These are phyloP conservation scores for Ophraella communa DNA, from an alignment of 2,888 invertebrate genomes.

Conservation along the genomic window DNA sequence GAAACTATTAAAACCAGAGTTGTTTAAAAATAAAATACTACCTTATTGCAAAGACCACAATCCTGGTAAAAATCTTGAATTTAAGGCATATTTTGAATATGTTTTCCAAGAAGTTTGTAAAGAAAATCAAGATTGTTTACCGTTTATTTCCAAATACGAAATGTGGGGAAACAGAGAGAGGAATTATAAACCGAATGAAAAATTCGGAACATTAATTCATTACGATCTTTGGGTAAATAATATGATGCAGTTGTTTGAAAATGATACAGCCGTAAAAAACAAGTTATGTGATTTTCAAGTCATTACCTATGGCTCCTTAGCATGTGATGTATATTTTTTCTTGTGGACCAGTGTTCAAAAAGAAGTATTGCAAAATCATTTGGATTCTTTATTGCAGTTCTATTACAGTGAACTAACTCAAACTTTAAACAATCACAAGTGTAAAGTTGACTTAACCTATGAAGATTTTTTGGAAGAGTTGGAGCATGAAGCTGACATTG, in stretches of 20 bases:
- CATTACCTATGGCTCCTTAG: conserved; percentile 60
- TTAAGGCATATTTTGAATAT: neutral
- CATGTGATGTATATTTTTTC: conserved; percentile 64
- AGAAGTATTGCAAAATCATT: conserved; percentile 54
- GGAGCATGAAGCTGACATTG: conserved; percentile 48
- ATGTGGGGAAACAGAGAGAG: neutral
- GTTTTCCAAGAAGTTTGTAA: neutral
- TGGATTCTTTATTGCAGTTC: conserved; percentile 59
- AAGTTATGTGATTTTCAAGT: conserved; percentile 67
- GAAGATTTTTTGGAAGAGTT: conserved; percentile 56
- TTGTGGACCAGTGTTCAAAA: conserved; percentile 61
- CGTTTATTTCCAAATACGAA: neutral
- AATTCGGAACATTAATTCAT: conserved; percentile 63
- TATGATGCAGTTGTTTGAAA: conserved; percentile 60
- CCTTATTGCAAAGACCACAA: conserved; percentile 46
- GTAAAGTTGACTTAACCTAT: conserved; percentile 53
- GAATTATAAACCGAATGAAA: conserved; percentile 24
- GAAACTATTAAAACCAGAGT: conserved; percentile 57
- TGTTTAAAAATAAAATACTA: conserved; percentile 53
- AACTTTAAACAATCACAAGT: conserved; percentile 50
- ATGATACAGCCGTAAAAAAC: conserved; percentile 46
- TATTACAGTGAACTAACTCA: conserved; percentile 61
- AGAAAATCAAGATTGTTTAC: neutral
- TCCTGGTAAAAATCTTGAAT: too few species aligned
- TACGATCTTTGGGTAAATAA: conserved; percentile 68